A percentile compares a stretch with the other conserved stretches of the same genome.
phyloP scores from a whole-genome alignment of 2,888 invertebrate genomes.

The Cephus spinipes region DNA sequence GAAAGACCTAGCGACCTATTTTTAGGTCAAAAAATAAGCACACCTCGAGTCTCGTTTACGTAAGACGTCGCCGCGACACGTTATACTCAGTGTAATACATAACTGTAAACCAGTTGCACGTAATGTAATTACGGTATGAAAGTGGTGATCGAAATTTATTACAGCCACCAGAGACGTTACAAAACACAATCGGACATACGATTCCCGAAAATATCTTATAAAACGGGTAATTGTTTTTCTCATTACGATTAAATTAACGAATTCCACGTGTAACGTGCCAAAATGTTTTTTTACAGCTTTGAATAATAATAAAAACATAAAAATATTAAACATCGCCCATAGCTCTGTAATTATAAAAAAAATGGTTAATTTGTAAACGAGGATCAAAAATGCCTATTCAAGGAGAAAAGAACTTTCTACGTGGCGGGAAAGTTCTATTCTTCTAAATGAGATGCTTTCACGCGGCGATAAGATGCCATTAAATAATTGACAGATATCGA shows the following conservation, averaged over 20 bases:
- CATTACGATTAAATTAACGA: neutral
- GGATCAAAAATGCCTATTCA: neutral
- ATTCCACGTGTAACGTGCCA: neutral
- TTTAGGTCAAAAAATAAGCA: conserved; percentile 20
- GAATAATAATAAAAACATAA: neutral
- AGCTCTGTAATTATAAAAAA: neutral
- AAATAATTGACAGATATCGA: neutral
- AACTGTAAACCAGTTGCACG: conserved; percentile 54
- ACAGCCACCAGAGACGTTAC: conserved; percentile 32
- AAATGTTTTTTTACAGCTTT: neutral
- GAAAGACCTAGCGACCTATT: conserved; percentile 26
- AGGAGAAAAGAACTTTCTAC: neutral
- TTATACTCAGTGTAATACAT: conserved; percentile 33
- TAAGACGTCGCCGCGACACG: conserved; percentile 32
- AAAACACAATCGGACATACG: conserved; percentile 20
- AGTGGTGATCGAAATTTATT: conserved; percentile 55
- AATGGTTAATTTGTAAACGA: neutral
- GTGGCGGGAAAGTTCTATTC: neutral
- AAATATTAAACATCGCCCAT: neutral
- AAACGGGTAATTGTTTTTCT: neutral
- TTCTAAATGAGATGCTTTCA: conserved; percentile 1
- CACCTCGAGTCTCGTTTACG: conserved; percentile 17
- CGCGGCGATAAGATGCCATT: neutral
- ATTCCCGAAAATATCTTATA: neutral
- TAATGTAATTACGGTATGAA: conserved; percentile 53